Conservation (phyloP, 2,113 vertebrate genomes). For the Willisornis vidua region DNA sequence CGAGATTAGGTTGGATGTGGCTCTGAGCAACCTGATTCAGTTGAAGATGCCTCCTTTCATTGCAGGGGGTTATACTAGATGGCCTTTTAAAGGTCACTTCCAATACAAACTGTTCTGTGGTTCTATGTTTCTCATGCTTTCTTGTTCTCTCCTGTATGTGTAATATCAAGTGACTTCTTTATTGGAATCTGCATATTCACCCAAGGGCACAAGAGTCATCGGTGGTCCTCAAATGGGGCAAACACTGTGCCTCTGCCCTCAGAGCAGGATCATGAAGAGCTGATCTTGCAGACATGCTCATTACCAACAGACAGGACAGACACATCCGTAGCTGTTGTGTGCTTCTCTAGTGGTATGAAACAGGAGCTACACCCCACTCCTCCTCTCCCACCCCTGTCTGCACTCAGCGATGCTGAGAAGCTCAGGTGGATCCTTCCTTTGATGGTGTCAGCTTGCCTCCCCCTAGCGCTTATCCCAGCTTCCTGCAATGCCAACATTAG, state of each 20-base stretch:
- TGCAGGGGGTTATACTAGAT: neutral
- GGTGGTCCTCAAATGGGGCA: neutral
- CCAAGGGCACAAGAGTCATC: neutral
- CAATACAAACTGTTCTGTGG: neutral
- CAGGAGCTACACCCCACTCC: neutral
- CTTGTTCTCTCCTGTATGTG: accelerated
- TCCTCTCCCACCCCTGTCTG: neutral
- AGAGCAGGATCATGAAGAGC: neutral
- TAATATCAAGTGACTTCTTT: neutral
- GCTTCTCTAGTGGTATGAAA: neutral
- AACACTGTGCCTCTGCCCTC: accelerated
- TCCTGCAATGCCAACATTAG: neutral
- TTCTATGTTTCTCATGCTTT: neutral
- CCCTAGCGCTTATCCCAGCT: slow-evolving; percentile 9
- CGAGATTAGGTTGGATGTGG: neutral
- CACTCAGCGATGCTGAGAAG: accelerated
- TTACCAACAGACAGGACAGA: neutral
- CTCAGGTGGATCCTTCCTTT: neutral
- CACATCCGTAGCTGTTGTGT: neutral
- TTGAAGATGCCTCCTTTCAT: neutral
- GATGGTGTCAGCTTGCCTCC: slow-evolving; percentile 5
- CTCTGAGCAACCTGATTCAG: neutral
- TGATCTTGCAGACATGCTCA: neutral
- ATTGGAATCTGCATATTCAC: neutral
- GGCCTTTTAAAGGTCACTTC: neutral